Evolutionary conservation across 2,113 vertebrate species (phyloP).

Genomic region (Gavialis gangeticus): DNA sequence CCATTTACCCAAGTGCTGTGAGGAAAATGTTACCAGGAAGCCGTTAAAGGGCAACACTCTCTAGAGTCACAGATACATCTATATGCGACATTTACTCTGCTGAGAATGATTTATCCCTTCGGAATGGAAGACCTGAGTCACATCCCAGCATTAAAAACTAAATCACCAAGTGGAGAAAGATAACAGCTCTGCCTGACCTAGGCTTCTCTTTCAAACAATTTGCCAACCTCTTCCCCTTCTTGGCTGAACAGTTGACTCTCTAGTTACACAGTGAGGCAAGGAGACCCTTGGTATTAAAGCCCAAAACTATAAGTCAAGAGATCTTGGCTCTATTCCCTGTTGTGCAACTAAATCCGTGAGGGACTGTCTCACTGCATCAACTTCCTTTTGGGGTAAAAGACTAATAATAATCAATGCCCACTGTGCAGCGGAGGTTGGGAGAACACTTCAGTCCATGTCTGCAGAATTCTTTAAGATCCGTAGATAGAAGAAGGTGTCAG

Average conservation of each 20-base stretch:
- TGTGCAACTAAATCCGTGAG: not conserved
- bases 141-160: slow-evolving; percentile 69
- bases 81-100: slow-evolving; percentile 62
- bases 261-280: not conserved
- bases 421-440: not conserved
- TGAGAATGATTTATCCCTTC: slow-evolving; percentile 75
- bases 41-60: slow-evolving; percentile 70
- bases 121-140: slow-evolving; percentile 69
- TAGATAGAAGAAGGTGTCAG: not conserved
- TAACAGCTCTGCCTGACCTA: slow-evolving; percentile 29
- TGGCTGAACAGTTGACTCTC: slow-evolving; percentile 9
- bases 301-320: not conserved
- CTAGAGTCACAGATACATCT: slow-evolving; percentile 66
- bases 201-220: slow-evolving; percentile 1
- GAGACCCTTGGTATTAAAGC: not conserved
- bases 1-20: slow-evolving; percentile 35
- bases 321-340: not conserved
- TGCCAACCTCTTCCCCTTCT: not conserved
- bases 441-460: not conserved
- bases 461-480: slow-evolving; percentile 12
- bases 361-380: slow-evolving; percentile 10
- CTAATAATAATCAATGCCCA: slow-evolving; percentile 14
- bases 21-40: slow-evolving; percentile 65
- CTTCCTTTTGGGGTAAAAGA: not conserved
- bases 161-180: slow-evolving; percentile 57